Conservation (phyloP, 2,797 vertebrate genomes). For the Oryzias sinensis region DNA sequence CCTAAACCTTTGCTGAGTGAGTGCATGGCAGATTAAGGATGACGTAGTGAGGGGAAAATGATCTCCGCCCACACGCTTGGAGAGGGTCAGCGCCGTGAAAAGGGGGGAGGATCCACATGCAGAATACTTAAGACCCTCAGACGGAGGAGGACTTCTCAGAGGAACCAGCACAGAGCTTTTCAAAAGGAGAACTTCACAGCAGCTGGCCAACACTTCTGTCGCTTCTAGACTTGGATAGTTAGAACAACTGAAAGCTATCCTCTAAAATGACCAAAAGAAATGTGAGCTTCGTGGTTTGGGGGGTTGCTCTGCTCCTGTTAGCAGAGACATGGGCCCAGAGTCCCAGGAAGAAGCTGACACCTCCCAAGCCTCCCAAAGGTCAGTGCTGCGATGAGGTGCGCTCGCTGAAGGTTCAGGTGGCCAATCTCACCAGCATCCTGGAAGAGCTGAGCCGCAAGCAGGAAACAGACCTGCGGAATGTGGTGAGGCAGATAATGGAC, state of each 20-base stretch:
- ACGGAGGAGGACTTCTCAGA: constrained; percentile 64
- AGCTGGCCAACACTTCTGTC: constrained; percentile 14
- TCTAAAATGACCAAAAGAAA: constrained; percentile 49
- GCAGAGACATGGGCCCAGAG: constrained; percentile 65
- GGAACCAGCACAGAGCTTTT: constrained; percentile 59
- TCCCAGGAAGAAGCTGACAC: constrained; percentile 58
- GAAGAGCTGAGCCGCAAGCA: constrained; percentile 89
- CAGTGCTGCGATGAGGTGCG: constrained; percentile 89
- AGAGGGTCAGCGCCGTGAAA: constrained; percentile 60
- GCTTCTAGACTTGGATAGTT: not conserved
- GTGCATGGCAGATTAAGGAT: constrained; percentile 61
- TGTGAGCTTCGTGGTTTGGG: constrained; percentile 46
- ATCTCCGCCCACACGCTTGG: constrained; percentile 60
- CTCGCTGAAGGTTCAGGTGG: constrained; percentile 87
- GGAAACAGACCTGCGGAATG: constrained; percentile 83
- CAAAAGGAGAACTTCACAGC: constrained; percentile 44
- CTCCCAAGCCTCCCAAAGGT: constrained; percentile 63
- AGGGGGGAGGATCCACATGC: constrained; percentile 83
- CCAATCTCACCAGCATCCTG: constrained; percentile 89
- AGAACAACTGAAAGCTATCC: not conserved
- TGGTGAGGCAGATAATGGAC: constrained; percentile 91
- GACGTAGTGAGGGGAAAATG: constrained; percentile 43
- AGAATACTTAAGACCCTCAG: constrained; percentile 92
- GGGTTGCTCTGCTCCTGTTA: constrained; percentile 62
- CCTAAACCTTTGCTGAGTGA: constrained; percentile 42